A percentile compares a stretch with the other conserved stretches of the same genome.
Conservation (phyloP, 2,113 vertebrate species). For the Oryzias melastigma region DNA sequence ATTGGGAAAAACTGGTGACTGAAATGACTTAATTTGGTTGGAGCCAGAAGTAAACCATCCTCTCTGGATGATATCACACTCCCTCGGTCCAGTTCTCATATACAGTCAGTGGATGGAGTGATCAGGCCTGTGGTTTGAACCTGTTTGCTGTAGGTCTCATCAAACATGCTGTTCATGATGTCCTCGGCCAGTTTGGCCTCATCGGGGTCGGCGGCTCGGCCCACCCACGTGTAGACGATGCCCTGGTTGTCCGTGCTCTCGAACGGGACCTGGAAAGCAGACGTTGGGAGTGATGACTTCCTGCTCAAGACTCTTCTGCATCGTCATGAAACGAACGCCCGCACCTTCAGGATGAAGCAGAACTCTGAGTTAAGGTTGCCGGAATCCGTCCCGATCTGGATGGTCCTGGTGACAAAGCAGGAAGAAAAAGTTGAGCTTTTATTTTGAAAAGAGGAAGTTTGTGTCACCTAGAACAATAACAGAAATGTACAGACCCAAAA, state of each 20-base stretch:
- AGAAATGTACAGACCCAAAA: too few relatives aligned
- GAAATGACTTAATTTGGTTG: too few relatives aligned
- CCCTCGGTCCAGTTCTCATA: too few relatives aligned
- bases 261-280: slow-evolving; percentile 86
- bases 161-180: slow-evolving; percentile 96
- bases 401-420: slow-evolving; percentile 78
- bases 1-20: too few relatives aligned
- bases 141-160: slow-evolving; percentile 97
- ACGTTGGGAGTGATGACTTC: too few relatives aligned
- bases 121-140: slow-evolving; percentile 49
- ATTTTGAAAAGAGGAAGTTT: too few relatives aligned
- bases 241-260: slow-evolving; percentile 98
- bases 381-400: slow-evolving; percentile 93
- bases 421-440: neutral
- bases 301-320: neutral
- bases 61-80: too few relatives aligned
- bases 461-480: too few relatives aligned
- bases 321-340: neutral
- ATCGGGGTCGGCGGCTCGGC: slow-evolving; percentile 89
- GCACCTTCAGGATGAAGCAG: slow-evolving; percentile 97
- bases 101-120: too few relatives aligned
- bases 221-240: slow-evolving; percentile 97
- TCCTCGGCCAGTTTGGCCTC: slow-evolving; percentile 96
- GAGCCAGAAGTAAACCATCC: too few relatives aligned
- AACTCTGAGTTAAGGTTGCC: slow-evolving; percentile 95